A percentile compares a stretch with the other conserved stretches of the same genome.
Conservation (phyloP, 2,797 vertebrate species). For the Rhynchonycteris naso region DNA sequence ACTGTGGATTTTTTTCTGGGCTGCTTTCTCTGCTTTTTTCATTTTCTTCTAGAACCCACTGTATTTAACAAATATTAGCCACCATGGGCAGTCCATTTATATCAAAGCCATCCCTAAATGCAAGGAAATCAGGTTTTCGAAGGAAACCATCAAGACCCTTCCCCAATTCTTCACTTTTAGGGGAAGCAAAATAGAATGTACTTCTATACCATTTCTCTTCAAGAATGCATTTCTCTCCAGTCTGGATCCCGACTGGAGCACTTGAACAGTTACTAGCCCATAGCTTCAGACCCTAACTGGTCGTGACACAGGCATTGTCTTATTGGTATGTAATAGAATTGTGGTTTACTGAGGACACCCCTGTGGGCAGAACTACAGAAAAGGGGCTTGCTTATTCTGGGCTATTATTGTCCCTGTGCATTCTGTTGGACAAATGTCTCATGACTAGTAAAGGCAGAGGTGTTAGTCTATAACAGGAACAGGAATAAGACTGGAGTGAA, state of each 20-base stretch:
- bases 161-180: constrained; percentile 5
- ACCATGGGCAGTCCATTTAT: constrained; percentile 65
- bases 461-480: neutral
- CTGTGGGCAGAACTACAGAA: neutral
- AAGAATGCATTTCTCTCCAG: neutral
- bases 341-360: neutral
- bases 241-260: neutral
- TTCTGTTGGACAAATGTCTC: neutral
- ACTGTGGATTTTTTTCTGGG: constrained; percentile 74
- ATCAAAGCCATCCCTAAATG: constrained; percentile 64
- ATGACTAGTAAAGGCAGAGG: neutral
- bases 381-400: neutral
- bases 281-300: neutral
- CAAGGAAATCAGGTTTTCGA: constrained; percentile 53
- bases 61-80: constrained; percentile 75
- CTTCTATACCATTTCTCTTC: constrained; percentile 51
- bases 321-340: neutral
- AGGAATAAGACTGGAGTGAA: neutral
- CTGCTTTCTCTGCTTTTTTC: constrained; percentile 71
- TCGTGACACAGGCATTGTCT: neutral
- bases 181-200: constrained; percentile 43
- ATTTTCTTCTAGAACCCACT: constrained; percentile 68
- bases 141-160: constrained; percentile 49
- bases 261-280: constrained; percentile 39
- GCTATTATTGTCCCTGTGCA: neutral